phyloP scores from a whole-genome alignment of 2,113 vertebrate genomes.

The Elachura formosa region DNA sequence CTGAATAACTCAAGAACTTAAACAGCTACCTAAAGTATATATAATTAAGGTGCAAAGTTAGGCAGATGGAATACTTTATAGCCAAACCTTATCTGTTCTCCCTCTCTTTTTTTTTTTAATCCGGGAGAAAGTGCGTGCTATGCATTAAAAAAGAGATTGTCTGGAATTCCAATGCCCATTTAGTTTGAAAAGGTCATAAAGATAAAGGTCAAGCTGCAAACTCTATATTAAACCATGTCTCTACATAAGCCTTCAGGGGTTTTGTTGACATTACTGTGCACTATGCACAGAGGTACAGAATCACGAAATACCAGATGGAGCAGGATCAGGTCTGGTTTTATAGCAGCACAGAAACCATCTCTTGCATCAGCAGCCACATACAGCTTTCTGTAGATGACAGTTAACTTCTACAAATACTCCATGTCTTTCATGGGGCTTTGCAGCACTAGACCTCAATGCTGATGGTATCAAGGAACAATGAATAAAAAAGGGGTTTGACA shows the following conservation, averaged over 20 bases:
- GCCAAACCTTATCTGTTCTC: neutral
- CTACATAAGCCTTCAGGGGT: slow-evolving; percentile 33
- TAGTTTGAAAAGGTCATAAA: slow-evolving; percentile 55
- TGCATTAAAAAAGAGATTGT: slow-evolving; percentile 2
- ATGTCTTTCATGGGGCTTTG: neutral
- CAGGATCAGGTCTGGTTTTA: neutral
- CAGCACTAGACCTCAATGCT: neutral
- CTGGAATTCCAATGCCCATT: slow-evolving; percentile 19
- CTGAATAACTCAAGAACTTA: neutral
- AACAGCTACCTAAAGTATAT: neutral
- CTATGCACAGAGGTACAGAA: neutral
- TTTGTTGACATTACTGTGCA: slow-evolving; percentile 34
- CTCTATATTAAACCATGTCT: slow-evolving; percentile 27
- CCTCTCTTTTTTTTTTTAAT: neutral
- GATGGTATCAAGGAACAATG: neutral
- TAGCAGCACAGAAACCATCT: neutral
- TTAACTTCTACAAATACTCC: neutral
- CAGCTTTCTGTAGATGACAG: neutral
- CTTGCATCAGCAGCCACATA: neutral
- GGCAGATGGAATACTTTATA: neutral
- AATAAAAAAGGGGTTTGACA: neutral
- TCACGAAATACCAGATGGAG: neutral
- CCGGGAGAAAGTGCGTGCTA: neutral
- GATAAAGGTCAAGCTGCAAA: slow-evolving; percentile 45
- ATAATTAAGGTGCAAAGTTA: neutral